Conservation (phyloP, 2,113 vertebrate genomes). For the Pseudorectes ferrugineus region DNA sequence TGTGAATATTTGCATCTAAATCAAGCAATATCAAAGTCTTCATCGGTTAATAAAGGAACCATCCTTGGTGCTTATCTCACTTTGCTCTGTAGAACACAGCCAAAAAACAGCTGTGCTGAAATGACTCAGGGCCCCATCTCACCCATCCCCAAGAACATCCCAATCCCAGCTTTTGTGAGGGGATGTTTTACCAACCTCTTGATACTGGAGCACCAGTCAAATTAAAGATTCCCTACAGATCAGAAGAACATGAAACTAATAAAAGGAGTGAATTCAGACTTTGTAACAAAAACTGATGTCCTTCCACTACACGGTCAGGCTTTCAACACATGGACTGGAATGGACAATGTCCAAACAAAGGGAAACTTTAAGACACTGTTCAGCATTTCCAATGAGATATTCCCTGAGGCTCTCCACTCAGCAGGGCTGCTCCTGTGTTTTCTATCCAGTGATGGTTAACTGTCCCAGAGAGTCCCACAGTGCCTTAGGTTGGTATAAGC, state of each 20-base stretch:
- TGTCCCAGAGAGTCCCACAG: neutral
- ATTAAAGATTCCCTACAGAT: neutral
- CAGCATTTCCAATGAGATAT: neutral
- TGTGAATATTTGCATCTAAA: neutral
- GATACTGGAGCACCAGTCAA: neutral
- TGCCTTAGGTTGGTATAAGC: neutral
- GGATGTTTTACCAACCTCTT: neutral
- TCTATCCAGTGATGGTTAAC: neutral
- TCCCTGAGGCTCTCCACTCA: neutral
- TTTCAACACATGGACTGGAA: neutral
- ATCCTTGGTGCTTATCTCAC: neutral
- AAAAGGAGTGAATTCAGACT: neutral
- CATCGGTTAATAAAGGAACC: neutral
- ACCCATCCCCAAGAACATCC: neutral
- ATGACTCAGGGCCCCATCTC: neutral
- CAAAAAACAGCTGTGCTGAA: neutral
- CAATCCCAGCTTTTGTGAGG: neutral
- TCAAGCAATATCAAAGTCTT: neutral
- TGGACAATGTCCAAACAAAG: neutral
- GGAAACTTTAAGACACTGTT: neutral
- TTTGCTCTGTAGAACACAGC: neutral
- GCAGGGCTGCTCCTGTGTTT: neutral
- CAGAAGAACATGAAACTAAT: neutral
- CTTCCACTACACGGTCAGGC: neutral
- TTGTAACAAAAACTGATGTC: neutral